phyloP scores from a whole-genome alignment of 2,888 invertebrate genomes.

The Ryuthela nishihirai region DNA sequence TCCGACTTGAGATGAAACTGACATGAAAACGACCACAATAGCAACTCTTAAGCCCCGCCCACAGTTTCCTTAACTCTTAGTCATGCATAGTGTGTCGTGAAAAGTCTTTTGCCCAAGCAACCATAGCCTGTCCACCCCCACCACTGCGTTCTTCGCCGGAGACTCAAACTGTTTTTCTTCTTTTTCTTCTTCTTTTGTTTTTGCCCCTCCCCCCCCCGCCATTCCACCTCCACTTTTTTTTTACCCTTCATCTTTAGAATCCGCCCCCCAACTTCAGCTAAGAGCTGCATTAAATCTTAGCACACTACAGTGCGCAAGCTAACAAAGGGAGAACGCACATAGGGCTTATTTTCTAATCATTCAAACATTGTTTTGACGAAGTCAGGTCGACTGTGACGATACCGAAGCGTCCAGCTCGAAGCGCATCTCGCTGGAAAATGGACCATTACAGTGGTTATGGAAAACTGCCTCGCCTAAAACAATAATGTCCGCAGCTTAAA shows the following conservation, averaged over 20 bases:
- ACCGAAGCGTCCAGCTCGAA: neutral
- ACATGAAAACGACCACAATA: too few relatives aligned
- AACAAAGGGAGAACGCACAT: conserved; percentile 6
- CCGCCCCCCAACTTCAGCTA: neutral
- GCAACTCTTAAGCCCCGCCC: too few relatives aligned
- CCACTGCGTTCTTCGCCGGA: neutral
- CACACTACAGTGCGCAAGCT: neutral
- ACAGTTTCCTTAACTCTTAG: too few relatives aligned
- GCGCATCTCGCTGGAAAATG: neutral
- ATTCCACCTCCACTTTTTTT: neutral
- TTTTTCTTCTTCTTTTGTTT: neutral
- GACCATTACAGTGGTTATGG: neutral
- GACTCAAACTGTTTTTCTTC: conserved; percentile 1
- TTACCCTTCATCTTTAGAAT: neutral
- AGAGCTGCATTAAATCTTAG: neutral
- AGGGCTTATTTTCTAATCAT: conserved; percentile 8
- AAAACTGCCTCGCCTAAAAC: neutral
- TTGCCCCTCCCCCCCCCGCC: neutral
- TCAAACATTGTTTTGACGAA: neutral
- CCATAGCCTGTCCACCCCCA: neutral
- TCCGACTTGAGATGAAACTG: too few relatives aligned
- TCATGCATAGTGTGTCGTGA: too few relatives aligned
- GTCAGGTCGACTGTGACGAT: conserved; percentile 1
- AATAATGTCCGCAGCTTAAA: too few relatives aligned
- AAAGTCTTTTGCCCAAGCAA: too few relatives aligned